Base-by-base conservation (phyloP, 2,888 invertebrate species). In the Caenorhabditis imperialis region DNA sequence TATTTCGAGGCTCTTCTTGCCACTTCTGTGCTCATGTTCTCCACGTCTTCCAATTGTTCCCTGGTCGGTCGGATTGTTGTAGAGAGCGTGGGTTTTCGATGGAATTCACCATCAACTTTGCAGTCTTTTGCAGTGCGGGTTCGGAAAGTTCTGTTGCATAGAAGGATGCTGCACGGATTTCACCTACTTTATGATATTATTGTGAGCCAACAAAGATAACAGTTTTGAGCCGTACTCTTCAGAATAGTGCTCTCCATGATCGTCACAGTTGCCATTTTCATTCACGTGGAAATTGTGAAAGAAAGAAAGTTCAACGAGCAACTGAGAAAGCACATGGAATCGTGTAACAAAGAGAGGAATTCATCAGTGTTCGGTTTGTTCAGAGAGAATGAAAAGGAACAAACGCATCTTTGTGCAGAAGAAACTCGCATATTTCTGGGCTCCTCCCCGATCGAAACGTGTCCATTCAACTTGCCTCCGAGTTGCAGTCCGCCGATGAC, bases 171-270 rank as follows among this genome's bases (percentile, higher is more conserved):
- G 67, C 45, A 37, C 42, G 1, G 67, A 67, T 40, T 67, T 57
- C 44, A 67, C 67, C 18, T 67, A 67, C 38, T 37, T 57, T 27
- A 30, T 67, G 10, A 50, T 67, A 22, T 20, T 67, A 12, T 33
- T 67, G 67, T 67, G 27, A 67, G 67, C 33, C n/a, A n/a, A n/a
- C n/a, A n/a, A n/a, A n/a, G n/a, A n/a, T n/a, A n/a, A n/a, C n/a
- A n/a, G n/a, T n/a, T n/a, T 4, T 7, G 3, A 38, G 18, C n/a
- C 5, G 18, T 7, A 22, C 22, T n/a, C n/a, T 70, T 18, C 44
- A 71, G 70, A 50, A 57, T 71, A 16, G 61, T 71, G 16, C 25
- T 71, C 22, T 61, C 70, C n/a, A 71, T 71, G 70, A 48, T 71
- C n/a, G 61, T 42, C 12, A 71, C 61, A 25, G 61, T 62, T 2